Evolutionary conservation across 2,888 invertebrate genomes (phyloP).

Genomic region (Taenaris catops): DNA sequence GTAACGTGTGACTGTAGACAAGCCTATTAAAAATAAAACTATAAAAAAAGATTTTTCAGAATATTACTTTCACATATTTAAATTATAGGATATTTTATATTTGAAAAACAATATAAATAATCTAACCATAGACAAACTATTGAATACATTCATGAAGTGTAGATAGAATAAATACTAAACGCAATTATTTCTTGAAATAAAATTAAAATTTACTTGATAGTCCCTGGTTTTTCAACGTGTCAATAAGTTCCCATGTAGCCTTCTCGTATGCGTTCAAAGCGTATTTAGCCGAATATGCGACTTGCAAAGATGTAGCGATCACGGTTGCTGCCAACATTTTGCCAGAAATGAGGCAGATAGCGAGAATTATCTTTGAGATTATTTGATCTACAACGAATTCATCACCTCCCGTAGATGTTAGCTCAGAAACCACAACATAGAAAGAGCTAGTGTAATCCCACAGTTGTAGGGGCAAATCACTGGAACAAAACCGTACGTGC

Average conservation of each 20-base stretch:
- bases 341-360: slow-evolving; percentile 48
- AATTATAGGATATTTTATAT: too few relatives aligned
- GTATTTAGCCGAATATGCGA: slow-evolving; percentile 56
- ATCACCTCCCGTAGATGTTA: slow-evolving; percentile 59
- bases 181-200: too few relatives aligned
- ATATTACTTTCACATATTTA: too few relatives aligned
- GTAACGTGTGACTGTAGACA: too few relatives aligned
- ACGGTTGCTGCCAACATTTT: slow-evolving; percentile 61
- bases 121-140: too few relatives aligned
- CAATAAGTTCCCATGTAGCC: slow-evolving; percentile 49
- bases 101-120: too few relatives aligned
- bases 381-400: slow-evolving; percentile 46
- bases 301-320: slow-evolving; percentile 56
- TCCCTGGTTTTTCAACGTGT: slow-evolving; percentile 63
- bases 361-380: slow-evolving; percentile 45
- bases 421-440: slow-evolving; percentile 48
- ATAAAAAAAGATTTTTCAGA: too few relatives aligned
- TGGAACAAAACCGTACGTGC: slow-evolving; percentile 20
- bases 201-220: slow-evolving; percentile 53
- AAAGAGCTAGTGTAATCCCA: slow-evolving; percentile 66
- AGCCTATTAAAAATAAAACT: too few relatives aligned
- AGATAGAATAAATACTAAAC: too few relatives aligned
- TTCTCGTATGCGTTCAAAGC: slow-evolving; percentile 56
- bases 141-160: too few relatives aligned
- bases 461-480: slow-evolving; percentile 42